Evolutionary conservation across 2,888 invertebrate species (phyloP).

Genomic region (Rhaphigaster nebulosa): DNA sequence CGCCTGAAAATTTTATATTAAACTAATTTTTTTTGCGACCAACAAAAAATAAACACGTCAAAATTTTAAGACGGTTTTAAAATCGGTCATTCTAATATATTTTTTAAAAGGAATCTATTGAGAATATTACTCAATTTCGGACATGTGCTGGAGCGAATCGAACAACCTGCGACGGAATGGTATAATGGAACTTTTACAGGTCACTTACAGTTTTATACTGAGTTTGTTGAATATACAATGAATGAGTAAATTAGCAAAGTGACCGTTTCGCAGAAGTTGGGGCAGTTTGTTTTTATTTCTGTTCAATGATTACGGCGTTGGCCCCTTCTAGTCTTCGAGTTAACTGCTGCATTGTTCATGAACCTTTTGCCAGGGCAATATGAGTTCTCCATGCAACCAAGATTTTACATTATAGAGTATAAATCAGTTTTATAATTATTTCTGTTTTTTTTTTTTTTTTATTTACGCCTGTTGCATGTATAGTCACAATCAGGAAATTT

Average conservation of each 20-base stretch:
- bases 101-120: not conserved
- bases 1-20: too few relatives aligned
- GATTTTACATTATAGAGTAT: not conserved
- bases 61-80: too few relatives aligned
- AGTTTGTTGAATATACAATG: not conserved
- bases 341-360: not conserved
- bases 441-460: not conserved
- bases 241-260: not conserved
- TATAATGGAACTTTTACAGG: not conserved
- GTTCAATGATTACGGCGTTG: slow-evolving; percentile 19
- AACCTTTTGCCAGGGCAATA: not conserved
- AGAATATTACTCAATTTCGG: not conserved
- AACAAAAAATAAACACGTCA: too few relatives aligned
- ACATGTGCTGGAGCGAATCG: not conserved
- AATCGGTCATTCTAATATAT: not conserved
- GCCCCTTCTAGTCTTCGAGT: not conserved
- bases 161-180: not conserved
- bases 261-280: not conserved
- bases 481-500: too few relatives aligned
- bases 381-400: not conserved
- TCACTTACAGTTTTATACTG: not conserved
- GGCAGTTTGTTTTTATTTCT: not conserved
- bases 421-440: not conserved
- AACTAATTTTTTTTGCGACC: too few relatives aligned
- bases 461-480: too few relatives aligned